These are phyloP conservation scores for Takifugu flavidus DNA, from an alignment of 2,113 vertebrate species.

Conservation along the genomic window DNA sequence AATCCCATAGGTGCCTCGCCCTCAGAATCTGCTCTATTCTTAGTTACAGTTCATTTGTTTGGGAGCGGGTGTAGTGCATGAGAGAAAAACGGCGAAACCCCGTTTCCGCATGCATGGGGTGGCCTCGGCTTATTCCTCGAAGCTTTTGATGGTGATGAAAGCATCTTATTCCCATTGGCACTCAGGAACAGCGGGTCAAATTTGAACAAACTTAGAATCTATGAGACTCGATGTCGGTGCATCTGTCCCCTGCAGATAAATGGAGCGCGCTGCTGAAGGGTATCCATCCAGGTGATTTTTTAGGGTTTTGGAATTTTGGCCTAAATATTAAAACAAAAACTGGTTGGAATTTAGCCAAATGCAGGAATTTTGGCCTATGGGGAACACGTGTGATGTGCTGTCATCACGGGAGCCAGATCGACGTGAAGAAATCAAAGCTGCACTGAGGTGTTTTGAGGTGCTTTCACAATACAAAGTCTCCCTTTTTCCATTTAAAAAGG, in stretches of 20 bases:
- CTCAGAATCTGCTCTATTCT: slow-evolving; percentile 44
- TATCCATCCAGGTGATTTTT: slow-evolving; percentile 41
- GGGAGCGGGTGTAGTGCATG: slow-evolving; percentile 20
- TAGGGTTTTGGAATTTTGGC: no score
- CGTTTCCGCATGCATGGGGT: neutral
- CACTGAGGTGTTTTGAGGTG: slow-evolving; percentile 42
- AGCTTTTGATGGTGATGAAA: slow-evolving; percentile 41
- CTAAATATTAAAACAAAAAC: no score
- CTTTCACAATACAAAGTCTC: slow-evolving; percentile 44
- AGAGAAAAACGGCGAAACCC: slow-evolving; percentile 4
- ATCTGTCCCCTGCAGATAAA: slow-evolving; percentile 23
- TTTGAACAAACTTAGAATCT: slow-evolving; percentile 33
- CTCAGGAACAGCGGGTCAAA: slow-evolving; percentile 23
- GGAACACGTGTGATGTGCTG: no score
- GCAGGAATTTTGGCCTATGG: no score
- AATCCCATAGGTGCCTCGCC: slow-evolving; percentile 44
- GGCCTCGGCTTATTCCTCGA: slow-evolving; percentile 29
- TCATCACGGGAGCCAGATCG: no score
- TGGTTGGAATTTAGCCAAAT: no score
- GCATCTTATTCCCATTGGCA: slow-evolving; percentile 33
- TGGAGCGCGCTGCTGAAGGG: neutral
- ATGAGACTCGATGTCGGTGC: slow-evolving; percentile 43
- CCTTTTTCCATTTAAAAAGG: slow-evolving; percentile 34
- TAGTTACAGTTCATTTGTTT: slow-evolving; percentile 51
- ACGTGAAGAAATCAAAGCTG: slow-evolving; percentile 19